These are phyloP conservation scores for Coptotermes formosanus DNA, from an alignment of 1,140 invertebrate species.

Conservation along the genomic window DNA sequence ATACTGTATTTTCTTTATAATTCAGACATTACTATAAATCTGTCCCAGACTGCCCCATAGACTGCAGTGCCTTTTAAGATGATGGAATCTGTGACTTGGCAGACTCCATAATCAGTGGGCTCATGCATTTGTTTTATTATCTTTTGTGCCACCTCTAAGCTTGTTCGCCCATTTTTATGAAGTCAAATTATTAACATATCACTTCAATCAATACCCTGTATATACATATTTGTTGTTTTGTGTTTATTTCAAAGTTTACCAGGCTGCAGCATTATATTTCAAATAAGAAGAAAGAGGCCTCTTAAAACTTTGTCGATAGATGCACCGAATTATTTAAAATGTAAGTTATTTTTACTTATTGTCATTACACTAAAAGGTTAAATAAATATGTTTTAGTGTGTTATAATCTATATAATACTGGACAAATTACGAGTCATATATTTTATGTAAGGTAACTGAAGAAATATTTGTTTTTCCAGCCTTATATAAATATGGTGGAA, in stretches of 20 bases:
- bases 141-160: not conserved
- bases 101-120: not conserved
- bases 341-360: not conserved
- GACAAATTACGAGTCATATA: not conserved
- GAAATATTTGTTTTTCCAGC: not conserved
- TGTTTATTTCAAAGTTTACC: not conserved
- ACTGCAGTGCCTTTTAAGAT: slow-evolving; percentile 16
- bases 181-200: slow-evolving; percentile 28
- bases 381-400: not conserved
- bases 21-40: not conserved
- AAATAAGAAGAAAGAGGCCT: slow-evolving; percentile 13
- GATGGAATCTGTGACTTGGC: not conserved
- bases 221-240: slow-evolving; percentile 7
- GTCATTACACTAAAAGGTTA: slow-evolving; percentile 18
- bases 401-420: not conserved
- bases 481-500: not conserved
- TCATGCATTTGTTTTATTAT: not conserved
- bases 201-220: not conserved
- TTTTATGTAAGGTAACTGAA: slow-evolving; percentile 2
- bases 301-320: not conserved
- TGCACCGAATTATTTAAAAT: slow-evolving; percentile 23
- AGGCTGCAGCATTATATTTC: not conserved
- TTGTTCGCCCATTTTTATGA: not conserved
- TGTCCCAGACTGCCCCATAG: not conserved
- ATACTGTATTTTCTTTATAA: not conserved